These are phyloP conservation scores for Pseudolycoriella hygida DNA, from an alignment of 2,888 invertebrate genomes.

Conservation along the genomic window DNA sequence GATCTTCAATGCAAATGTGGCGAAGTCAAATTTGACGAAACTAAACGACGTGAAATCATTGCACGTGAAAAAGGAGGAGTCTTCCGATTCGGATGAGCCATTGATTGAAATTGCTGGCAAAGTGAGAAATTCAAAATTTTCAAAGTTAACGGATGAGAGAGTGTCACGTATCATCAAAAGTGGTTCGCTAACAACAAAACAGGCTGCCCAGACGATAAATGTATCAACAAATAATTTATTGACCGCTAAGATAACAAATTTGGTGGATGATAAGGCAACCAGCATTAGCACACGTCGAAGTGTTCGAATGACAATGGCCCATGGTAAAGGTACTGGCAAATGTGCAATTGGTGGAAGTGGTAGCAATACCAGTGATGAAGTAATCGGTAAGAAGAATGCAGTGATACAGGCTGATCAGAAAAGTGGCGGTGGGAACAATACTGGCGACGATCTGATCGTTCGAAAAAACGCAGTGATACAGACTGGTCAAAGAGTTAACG, in stretches of 20 bases:
- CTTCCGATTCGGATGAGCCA: conserved; percentile 68
- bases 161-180: background rate
- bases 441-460: background rate
- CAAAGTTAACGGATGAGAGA: conserved; percentile 7
- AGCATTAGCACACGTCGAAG: conserved; percentile 38
- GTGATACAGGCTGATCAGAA: conserved; percentile 8
- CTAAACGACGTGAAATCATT: conserved; percentile 12
- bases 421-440: background rate
- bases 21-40: conserved; percentile 1
- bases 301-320: conserved; percentile 25
- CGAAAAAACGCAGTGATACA: conserved; percentile 16
- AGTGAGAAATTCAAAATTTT: conserved; percentile 33
- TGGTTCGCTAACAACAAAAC: background rate
- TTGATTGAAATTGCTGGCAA: conserved; percentile 50
- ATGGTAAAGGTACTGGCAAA: background rate
- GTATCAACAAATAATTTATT: conserved; percentile 1
- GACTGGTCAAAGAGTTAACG: background rate
- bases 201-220: background rate
- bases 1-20: background rate
- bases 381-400: conserved; percentile 14
- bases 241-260: background rate
- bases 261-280: conserved; percentile 16
- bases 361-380: background rate
- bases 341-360: background rate
- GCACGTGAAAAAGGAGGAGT: conserved; percentile 36